Evolutionary conservation across 2,888 invertebrate species (phyloP).

Genomic region (Drosophila macrospina): DNA sequence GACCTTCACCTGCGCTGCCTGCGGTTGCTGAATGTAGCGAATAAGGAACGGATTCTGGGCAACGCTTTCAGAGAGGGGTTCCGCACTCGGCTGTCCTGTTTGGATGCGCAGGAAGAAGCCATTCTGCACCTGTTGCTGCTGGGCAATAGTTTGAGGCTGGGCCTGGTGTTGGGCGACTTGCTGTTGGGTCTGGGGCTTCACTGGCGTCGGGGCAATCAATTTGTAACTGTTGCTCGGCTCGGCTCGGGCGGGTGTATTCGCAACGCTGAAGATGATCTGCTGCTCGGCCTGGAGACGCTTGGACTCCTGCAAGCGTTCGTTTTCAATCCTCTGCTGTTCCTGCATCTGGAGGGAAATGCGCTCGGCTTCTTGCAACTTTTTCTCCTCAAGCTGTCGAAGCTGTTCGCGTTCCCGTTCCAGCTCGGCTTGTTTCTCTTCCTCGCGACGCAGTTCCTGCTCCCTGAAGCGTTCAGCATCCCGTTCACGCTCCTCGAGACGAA

Average conservation of each 20-base stretch:
- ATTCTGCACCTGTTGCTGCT: slow-evolving; percentile 68
- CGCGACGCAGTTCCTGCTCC: slow-evolving; percentile 63
- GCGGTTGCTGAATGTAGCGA: slow-evolving; percentile 45
- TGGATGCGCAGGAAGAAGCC: slow-evolving; percentile 73
- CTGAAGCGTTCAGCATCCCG: slow-evolving; percentile 46
- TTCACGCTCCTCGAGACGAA: slow-evolving; percentile 55
- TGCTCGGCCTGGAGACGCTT: slow-evolving; percentile 37
- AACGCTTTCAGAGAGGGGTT: slow-evolving; percentile 15
- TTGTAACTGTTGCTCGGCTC: slow-evolving; percentile 23
- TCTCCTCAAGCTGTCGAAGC: slow-evolving; percentile 63
- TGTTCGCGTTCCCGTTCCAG: slow-evolving; percentile 67
- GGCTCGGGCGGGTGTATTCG: background rate
- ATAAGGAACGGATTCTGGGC: slow-evolving; percentile 68
- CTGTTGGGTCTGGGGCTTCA: slow-evolving; percentile 26
- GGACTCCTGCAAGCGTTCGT: slow-evolving; percentile 51
- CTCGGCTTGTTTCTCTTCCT: slow-evolving; percentile 65
- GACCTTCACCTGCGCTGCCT: slow-evolving; percentile 17
- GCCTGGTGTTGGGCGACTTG: slow-evolving; percentile 1
- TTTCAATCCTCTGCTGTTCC: slow-evolving; percentile 54
- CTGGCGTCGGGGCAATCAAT: slow-evolving; percentile 13
- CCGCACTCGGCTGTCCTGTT: slow-evolving; percentile 39
- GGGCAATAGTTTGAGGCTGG: slow-evolving; percentile 44
- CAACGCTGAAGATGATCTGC: slow-evolving; percentile 10
- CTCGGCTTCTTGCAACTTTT: slow-evolving; percentile 62
- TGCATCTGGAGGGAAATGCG: slow-evolving; percentile 52